A percentile compares a stretch with the other conserved stretches of the same genome.
Evolutionary conservation across 2,113 vertebrate species (phyloP).

Genomic region (Centropus unirufus): DNA sequence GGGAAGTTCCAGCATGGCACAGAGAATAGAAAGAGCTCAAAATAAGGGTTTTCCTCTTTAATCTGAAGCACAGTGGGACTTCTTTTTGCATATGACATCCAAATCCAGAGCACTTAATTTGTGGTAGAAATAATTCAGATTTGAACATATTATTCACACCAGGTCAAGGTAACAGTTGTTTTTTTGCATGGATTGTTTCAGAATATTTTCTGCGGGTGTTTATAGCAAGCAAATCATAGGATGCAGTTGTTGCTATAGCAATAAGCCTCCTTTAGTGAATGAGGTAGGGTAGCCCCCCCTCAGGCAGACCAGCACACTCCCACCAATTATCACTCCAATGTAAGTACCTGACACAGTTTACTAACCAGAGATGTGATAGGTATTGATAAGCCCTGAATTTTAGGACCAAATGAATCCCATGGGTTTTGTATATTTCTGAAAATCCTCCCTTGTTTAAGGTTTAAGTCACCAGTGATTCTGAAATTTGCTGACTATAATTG

Average conservation of each 20-base stretch:
- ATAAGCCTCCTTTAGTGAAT: slow-evolving; percentile 38
- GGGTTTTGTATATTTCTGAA: background rate
- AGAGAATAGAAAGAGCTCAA: background rate
- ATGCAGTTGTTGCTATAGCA: slow-evolving; percentile 69
- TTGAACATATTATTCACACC: background rate
- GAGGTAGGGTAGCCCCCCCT: slow-evolving; percentile 22
- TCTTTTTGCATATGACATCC: background rate
- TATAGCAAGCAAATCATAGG: slow-evolving; percentile 26
- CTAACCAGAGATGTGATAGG: background rate
- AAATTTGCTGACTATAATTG: slow-evolving; percentile 26
- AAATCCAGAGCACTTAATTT: background rate
- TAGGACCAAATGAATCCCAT: background rate
- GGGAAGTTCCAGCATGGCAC: background rate
- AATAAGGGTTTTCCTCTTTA: background rate
- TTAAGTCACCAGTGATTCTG: background rate
- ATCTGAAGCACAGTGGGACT: background rate
- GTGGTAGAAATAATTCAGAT: background rate
- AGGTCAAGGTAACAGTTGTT: background rate
- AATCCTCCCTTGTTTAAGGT: slow-evolving; percentile 4
- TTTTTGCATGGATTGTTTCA: slow-evolving; percentile 12
- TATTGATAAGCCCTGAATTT: slow-evolving; percentile 8
- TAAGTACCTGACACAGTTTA: background rate
- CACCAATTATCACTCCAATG: background rate
- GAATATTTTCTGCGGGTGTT: background rate
- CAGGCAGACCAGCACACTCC: background rate